A percentile compares a stretch with the other conserved stretches of the same genome.
Evolutionary conservation across 2,797 vertebrate species (phyloP).

Genomic region (Oreonectes daqikongensis): DNA sequence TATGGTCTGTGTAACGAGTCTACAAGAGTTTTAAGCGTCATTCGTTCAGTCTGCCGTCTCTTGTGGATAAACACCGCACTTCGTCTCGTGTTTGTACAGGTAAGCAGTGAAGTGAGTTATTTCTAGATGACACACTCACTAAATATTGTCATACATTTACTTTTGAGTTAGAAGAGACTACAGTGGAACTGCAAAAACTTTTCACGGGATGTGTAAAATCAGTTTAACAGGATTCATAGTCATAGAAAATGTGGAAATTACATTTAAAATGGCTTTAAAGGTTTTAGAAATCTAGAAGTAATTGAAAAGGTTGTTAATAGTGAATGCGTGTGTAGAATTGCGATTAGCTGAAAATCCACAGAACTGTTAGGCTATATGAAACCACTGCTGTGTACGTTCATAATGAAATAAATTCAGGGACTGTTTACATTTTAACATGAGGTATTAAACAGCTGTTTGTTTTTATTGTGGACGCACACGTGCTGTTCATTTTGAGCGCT

Average conservation of each 20-base stretch:
- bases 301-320: too few relatives aligned
- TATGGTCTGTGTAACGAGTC: not conserved
- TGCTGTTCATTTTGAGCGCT: not conserved
- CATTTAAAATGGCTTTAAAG: not conserved
- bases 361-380: too few relatives aligned
- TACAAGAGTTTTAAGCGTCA: not conserved
- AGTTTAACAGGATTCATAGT: not conserved
- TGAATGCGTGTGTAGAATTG: too few relatives aligned
- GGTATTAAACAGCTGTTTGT: too few relatives aligned
- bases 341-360: too few relatives aligned
- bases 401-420: too few relatives aligned
- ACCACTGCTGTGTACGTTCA: too few relatives aligned
- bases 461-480: too few relatives aligned
- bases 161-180: not conserved
- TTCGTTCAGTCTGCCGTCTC: not conserved
- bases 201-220: too few relatives aligned
- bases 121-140: not conserved
- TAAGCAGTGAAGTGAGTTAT: not conserved
- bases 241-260: not conserved
- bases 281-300: too few relatives aligned
- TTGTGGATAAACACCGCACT: slow-evolving; percentile 14
- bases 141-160: not conserved
- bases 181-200: not conserved
- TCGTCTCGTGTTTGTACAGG: slow-evolving; percentile 1
- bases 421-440: too few relatives aligned